Percentiles rank a stretch among this genome's conserved stretches.
These are phyloP conservation scores for Ellobius talpinus DNA, from an alignment of 2,113 vertebrate genomes.

Conservation along the genomic window DNA sequence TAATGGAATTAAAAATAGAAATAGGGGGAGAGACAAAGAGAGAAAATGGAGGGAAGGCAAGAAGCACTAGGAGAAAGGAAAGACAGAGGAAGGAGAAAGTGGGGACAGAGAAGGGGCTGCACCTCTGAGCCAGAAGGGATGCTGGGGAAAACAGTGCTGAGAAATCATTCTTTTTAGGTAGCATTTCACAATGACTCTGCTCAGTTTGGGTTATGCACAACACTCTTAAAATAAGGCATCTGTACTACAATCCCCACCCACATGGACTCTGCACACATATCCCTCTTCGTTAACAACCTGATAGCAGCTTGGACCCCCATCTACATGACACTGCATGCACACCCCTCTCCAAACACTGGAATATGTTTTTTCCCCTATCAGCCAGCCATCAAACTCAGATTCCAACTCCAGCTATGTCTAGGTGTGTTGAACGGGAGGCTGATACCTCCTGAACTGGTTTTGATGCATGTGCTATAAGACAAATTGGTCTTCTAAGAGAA, in stretches of 20 bases:
- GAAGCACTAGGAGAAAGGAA: not conserved
- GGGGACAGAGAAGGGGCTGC: not conserved
- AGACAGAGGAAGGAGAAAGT: not conserved
- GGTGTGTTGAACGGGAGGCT: not conserved
- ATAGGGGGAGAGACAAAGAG: too few species aligned
- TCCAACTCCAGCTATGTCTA: not conserved
- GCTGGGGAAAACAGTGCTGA: not conserved
- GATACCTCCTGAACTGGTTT: not conserved
- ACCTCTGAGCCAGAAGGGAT: not conserved
- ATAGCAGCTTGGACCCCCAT: not conserved
- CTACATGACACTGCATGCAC: not conserved
- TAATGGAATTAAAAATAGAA: too few species aligned
- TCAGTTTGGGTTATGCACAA: not conserved
- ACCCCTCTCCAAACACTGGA: not conserved
- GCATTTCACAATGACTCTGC: not conserved
- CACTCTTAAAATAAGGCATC: not conserved
- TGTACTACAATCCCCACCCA: too few species aligned
- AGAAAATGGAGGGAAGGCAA: not conserved
- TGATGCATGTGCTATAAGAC: not conserved
- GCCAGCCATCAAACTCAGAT: not conserved
- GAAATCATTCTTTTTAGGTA: not conserved
- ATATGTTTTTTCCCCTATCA: not conserved
- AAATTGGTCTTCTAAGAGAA: not conserved
- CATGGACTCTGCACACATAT: not conserved
- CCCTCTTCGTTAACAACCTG: not conserved